Evolutionary conservation across 2,113 vertebrate genomes (phyloP), one percentile per base, ranked within the genome.

Genomic region (Macrotus californicus): DNA sequence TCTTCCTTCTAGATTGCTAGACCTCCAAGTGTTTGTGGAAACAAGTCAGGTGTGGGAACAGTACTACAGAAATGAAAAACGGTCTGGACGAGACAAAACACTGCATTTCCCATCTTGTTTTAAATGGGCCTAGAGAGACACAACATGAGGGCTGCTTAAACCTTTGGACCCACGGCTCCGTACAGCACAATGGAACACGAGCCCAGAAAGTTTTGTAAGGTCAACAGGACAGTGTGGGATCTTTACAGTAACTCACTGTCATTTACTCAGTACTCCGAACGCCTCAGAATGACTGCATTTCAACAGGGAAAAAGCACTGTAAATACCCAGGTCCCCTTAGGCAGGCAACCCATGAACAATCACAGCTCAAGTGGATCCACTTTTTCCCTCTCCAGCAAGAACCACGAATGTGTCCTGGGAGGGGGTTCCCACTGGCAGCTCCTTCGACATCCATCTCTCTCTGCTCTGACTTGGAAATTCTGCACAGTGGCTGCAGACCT

Each of bases 391-490:
- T 75, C n/a, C 48, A 76, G 26, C 1, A 41, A 86, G 70, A 41
- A 41, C 39, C 54, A 83, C 0, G 3, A 41, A n/a, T 39, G 14
- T 9, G 0, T 22, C 79, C 64, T 14, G 4, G 29, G 59, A 67
- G 66, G 19, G 11, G 41, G 11, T 3, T 11, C 24, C 18, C 39
- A 59, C 0, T 0, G 0, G 48, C 16, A 94, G 76, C 34, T 43
- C 82, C 64, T 81, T 31, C 41, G 18, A 29, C 22, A 7, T 54
- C 36, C 21, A 75, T 41, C 11, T 82, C 7, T 18, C 21, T 46
- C 24, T 46, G 24, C 70, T 96, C 41, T 39, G 31, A 41, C 89
- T 73, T 9, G 80, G 31, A 91, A 96, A 94, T 87, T 93, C 61
- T 94, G 31, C 95, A 50, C 22, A 90, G 46, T 50, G 87, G 56